Evolutionary conservation across 1,140 invertebrate species (phyloP).

Genomic region (Chymomyza costata): DNA sequence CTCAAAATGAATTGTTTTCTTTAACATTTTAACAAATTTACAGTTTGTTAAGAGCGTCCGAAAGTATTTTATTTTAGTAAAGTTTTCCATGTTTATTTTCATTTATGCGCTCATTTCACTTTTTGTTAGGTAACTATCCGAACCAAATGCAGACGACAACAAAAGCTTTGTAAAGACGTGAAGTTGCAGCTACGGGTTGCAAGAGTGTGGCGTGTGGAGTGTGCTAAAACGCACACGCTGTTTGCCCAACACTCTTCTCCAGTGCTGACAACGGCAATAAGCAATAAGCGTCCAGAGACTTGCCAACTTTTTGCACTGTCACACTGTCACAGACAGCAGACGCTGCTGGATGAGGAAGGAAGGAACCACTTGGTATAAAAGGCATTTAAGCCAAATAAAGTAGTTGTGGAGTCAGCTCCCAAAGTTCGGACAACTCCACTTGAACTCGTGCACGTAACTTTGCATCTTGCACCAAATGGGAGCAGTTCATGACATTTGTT

Average conservation of each 20-base stretch:
- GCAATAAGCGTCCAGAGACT: slow-evolving; percentile 12
- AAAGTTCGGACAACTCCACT: neutral
- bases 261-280: slow-evolving; percentile 33
- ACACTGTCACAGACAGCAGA: slow-evolving; percentile 31
- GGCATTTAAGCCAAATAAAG: no score
- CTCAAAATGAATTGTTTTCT: slow-evolving; percentile 45
- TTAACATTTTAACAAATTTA: slow-evolving; percentile 59
- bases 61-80: slow-evolving; percentile 48
- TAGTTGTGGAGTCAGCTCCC: no score
- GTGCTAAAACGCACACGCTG: slow-evolving; percentile 20
- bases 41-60: slow-evolving; percentile 61
- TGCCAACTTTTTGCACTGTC: slow-evolving; percentile 23
- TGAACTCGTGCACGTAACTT: neutral
- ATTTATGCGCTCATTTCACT: slow-evolving; percentile 56
- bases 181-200: slow-evolving; percentile 8
- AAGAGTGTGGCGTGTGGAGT: slow-evolving; percentile 14
- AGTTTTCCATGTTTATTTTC: slow-evolving; percentile 49
- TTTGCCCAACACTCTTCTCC: no score
- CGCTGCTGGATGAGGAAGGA: slow-evolving; percentile 6
- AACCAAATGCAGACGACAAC: slow-evolving; percentile 10
- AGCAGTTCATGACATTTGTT: slow-evolving; percentile 25
- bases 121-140: slow-evolving; percentile 65
- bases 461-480: slow-evolving; percentile 18
- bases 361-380: no score
- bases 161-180: neutral